Percentiles rank a stretch among this genome's conserved stretches.
Conservation (phyloP, 2,888 invertebrate genomes). For the Pristionchus fissidentatus region DNA sequence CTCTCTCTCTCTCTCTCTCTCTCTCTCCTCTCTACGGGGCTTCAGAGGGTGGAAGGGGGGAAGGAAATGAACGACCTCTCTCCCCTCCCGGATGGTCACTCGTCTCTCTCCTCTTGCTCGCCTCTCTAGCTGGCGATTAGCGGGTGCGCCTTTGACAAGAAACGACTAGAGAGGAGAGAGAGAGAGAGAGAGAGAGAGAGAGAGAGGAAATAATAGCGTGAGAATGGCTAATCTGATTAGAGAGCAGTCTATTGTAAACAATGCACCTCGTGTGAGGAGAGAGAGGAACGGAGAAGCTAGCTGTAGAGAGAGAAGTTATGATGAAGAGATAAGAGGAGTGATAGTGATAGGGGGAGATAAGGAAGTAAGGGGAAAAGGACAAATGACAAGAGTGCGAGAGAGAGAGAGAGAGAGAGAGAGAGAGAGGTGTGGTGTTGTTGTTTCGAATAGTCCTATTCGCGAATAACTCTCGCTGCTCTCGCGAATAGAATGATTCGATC, state of each 20-base stretch:
- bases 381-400: no score
- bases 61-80: neutral
- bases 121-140: neutral
- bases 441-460: no score
- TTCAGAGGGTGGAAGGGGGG: neutral
- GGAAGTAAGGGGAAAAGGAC: no score
- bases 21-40: neutral
- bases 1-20: neutral
- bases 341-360: no score
- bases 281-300: no score
- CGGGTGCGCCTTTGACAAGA: neutral
- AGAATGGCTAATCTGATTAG: neutral
- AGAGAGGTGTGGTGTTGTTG: no score
- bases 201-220: neutral
- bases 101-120: neutral
- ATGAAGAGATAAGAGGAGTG: no score
- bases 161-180: neutral
- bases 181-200: constrained; percentile 30
- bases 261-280: no score
- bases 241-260: neutral
- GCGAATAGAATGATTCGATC: no score
- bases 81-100: neutral
- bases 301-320: no score
- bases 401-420: no score
- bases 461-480: no score